phyloP scores from a whole-genome alignment of 2,888 invertebrate genomes.

The Conistra vaccinii region DNA sequence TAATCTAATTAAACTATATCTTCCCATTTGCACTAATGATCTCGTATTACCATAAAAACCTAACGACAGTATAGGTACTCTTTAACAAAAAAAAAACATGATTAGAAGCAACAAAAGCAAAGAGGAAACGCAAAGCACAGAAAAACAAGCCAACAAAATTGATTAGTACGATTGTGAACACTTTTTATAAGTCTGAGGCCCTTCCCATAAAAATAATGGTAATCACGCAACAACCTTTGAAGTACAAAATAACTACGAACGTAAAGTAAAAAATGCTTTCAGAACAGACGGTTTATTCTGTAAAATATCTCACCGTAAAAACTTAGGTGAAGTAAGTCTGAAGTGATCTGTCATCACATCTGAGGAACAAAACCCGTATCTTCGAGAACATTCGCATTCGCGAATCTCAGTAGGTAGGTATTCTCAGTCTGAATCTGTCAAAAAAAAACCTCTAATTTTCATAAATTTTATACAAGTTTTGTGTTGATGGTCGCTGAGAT shows the following conservation, averaged over 20 bases:
- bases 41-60: constrained; percentile 6
- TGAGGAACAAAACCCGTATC: too few relatives aligned
- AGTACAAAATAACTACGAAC: not conserved
- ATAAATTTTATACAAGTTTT: too few relatives aligned
- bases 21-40: not conserved
- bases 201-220: constrained; percentile 15
- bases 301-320: too few relatives aligned
- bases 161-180: constrained; percentile 14
- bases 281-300: not conserved
- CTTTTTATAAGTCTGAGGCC: constrained; percentile 20
- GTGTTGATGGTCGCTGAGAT: too few relatives aligned
- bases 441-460: too few relatives aligned
- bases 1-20: not conserved
- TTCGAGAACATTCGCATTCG: too few relatives aligned
- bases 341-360: too few relatives aligned
- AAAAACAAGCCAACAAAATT: constrained; percentile 24
- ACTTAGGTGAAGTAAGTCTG: too few relatives aligned
- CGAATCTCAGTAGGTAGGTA: too few relatives aligned
- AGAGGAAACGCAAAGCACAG: constrained; percentile 21
- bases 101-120: constrained; percentile 5
- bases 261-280: not conserved
- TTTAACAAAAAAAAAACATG: constrained; percentile 18
- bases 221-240: constrained; percentile 4
- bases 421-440: too few relatives aligned
- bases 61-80: not conserved